These are phyloP conservation scores for Macrosoma leucophasiata DNA, from an alignment of 2,888 invertebrate species.

Conservation along the genomic window DNA sequence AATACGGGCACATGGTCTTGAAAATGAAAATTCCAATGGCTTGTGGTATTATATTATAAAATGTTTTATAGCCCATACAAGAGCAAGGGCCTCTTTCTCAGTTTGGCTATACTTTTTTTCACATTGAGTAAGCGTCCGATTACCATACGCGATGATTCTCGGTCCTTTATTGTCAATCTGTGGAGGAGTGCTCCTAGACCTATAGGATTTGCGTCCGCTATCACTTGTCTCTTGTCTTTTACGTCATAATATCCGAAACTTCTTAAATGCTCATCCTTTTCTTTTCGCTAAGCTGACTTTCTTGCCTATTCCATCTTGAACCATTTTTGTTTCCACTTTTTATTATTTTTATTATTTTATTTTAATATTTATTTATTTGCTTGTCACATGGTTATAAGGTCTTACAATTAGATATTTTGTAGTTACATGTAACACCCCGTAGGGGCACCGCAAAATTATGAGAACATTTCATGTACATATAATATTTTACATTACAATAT, in stretches of 20 bases:
- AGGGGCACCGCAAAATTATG: too few relatives aligned
- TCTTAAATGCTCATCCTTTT: too few relatives aligned
- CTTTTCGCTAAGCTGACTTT: too few relatives aligned
- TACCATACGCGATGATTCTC: constrained; percentile 20
- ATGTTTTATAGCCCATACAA: constrained; percentile 21
- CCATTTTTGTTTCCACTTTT: too few relatives aligned
- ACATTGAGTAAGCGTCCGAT: constrained; percentile 10
- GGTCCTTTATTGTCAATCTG: constrained; percentile 16
- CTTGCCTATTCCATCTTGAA: too few relatives aligned
- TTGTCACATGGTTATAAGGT: too few relatives aligned
- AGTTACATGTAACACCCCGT: too few relatives aligned
- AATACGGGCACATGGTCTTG: constrained; percentile 36
- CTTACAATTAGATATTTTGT: too few relatives aligned
- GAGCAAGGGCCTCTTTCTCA: constrained; percentile 10
- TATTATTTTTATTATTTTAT: too few relatives aligned
- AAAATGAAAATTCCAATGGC: constrained; percentile 28
- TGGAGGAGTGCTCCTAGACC: constrained; percentile 21
- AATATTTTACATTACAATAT: too few relatives aligned
- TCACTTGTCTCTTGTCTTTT: constrained; percentile 17
- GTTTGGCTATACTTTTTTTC: constrained; percentile 15
- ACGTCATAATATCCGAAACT: constrained; percentile 23
- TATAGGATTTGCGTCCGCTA: constrained; percentile 26
- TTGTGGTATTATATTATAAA: constrained; percentile 21
- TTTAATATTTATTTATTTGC: too few relatives aligned
- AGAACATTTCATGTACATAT: too few relatives aligned